A percentile compares a stretch with the other conserved stretches of the same genome.
phyloP scores from a whole-genome alignment of 2,888 invertebrate genomes.

The Ophion costatus region DNA sequence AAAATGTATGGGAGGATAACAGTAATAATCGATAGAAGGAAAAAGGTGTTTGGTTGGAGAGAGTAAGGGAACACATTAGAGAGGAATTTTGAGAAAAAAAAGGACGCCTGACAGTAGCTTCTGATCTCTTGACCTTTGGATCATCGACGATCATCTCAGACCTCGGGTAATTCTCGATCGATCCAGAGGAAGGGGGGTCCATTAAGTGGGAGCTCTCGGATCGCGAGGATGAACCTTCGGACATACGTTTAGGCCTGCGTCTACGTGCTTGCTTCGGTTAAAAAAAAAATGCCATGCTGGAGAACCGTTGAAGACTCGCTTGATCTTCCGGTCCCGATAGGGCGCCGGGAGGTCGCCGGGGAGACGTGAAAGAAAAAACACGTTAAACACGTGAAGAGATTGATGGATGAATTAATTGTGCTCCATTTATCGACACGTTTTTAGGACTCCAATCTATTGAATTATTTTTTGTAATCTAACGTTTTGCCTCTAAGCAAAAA shows the following conservation, averaged over 20 bases:
- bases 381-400: not conserved
- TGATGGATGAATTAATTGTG: not conserved
- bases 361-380: not conserved
- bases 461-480: not conserved
- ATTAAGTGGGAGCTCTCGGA: conserved; percentile 40
- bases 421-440: not conserved
- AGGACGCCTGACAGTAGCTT: conserved; percentile 17
- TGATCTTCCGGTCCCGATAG: not conserved
- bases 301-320: not conserved
- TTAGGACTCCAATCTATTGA: not conserved
- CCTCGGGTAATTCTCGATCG: conserved; percentile 21
- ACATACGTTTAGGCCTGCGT: conserved; percentile 19
- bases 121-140: conserved; percentile 19
- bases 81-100: not conserved
- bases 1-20: not conserved
- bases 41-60: conserved; percentile 4
- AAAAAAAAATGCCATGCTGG: conserved; percentile 8
- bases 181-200: conserved; percentile 9
- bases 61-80: conserved; percentile 33
- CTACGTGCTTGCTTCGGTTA: not conserved
- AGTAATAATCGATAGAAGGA: not conserved
- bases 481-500: too few relatives aligned
- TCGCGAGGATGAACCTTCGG: conserved; percentile 9
- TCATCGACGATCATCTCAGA: conserved; percentile 24
- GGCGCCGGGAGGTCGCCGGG: not conserved